phyloP scores from a whole-genome alignment of 1,140 invertebrate genomes.

The Scaptomyza graminum region DNA sequence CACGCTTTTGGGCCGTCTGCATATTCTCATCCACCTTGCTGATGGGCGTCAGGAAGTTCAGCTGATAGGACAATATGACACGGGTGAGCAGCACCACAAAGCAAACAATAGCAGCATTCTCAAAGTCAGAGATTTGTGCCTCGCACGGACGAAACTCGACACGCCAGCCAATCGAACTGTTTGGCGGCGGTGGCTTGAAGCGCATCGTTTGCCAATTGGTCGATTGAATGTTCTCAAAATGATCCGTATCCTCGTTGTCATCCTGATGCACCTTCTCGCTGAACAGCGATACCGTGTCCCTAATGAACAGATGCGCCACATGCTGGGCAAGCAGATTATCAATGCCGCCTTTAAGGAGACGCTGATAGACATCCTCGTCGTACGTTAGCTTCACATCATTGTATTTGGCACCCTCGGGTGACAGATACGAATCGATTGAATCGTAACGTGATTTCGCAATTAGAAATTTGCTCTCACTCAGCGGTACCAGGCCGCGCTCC shows the following conservation, averaged over 20 bases:
- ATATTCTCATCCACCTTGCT: slow-evolving; percentile 99
- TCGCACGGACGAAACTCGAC: slow-evolving; percentile 99
- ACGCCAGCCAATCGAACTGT: slow-evolving; percentile 98
- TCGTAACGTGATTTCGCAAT: slow-evolving; percentile 99
- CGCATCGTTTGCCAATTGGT: slow-evolving; percentile 99
- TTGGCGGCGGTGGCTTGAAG: slow-evolving; percentile 98
- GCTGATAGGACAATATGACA: slow-evolving; percentile 97
- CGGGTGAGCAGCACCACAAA: slow-evolving; percentile 98
- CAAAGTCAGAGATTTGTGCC: slow-evolving; percentile 99
- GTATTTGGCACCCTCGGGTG: slow-evolving; percentile 88
- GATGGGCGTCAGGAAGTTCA: slow-evolving; percentile 99
- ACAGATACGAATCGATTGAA: slow-evolving; percentile 98
- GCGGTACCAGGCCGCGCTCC: slow-evolving; percentile 93
- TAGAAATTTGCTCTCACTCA: slow-evolving; percentile 91
- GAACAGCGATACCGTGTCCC: slow-evolving; percentile 98
- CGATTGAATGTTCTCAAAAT: slow-evolving; percentile 99
- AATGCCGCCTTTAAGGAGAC: slow-evolving; percentile 93
- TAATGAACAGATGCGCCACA: slow-evolving; percentile 98
- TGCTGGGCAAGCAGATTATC: slow-evolving; percentile 96
- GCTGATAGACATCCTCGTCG: slow-evolving; percentile 91
- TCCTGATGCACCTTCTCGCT: slow-evolving; percentile 98
- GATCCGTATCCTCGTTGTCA: slow-evolving; percentile 97
- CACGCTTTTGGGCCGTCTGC: slow-evolving; percentile 95
- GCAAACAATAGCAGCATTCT: slow-evolving; percentile 99
- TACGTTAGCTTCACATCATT: slow-evolving; percentile 88